phyloP scores from a whole-genome alignment of 2,113 vertebrate genomes.

The Pelecanus crispus region DNA sequence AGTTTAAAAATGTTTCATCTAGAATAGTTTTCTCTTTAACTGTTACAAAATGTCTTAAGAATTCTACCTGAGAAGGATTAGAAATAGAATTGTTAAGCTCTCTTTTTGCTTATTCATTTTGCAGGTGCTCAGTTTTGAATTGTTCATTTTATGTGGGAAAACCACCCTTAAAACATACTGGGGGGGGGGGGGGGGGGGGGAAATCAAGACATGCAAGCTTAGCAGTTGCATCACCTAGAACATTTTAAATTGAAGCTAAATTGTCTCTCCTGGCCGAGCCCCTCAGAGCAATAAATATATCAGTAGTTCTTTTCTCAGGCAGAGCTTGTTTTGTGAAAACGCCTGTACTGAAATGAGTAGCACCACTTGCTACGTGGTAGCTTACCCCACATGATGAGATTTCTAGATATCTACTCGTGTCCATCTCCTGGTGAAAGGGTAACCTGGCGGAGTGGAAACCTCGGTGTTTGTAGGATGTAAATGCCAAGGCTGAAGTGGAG shows the following conservation, averaged over 20 bases:
- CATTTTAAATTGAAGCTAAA: not conserved
- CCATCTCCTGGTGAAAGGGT: not conserved
- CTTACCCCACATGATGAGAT: not conserved
- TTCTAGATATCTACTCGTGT: not conserved
- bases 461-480: not conserved
- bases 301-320: not conserved
- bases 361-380: not conserved
- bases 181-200: no score
- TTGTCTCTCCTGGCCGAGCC: not conserved
- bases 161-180: not conserved
- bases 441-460: not conserved
- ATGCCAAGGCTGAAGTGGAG: not conserved
- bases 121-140: not conserved
- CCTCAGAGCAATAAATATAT: no score
- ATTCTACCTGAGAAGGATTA: not conserved
- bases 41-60: not conserved
- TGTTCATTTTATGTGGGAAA: not conserved
- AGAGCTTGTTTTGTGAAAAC: not conserved
- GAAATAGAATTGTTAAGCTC: not conserved
- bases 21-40: not conserved
- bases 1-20: not conserved
- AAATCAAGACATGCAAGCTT: not conserved
- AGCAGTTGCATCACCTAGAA: not conserved
- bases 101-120: not conserved
- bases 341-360: not conserved